These are phyloP conservation scores for Argyresthia albistria DNA, from an alignment of 2,888 invertebrate genomes.

Conservation along the genomic window DNA sequence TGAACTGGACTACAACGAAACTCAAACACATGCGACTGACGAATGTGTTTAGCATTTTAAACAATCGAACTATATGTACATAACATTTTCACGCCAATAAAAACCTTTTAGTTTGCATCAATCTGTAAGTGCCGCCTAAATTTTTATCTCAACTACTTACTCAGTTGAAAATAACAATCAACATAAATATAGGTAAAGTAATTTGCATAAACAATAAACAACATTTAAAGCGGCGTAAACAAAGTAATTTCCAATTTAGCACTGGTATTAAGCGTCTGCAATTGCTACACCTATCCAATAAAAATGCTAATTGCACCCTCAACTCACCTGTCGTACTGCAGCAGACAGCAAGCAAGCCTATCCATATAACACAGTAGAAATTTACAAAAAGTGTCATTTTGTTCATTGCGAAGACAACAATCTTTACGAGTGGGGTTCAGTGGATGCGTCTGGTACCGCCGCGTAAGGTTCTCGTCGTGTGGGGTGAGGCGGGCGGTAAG, in stretches of 20 bases:
- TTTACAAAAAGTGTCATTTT: constrained; percentile 68
- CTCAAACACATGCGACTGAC: too few species aligned
- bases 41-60: too few species aligned
- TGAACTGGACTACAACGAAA: too few species aligned
- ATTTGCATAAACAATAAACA: too few species aligned
- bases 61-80: too few species aligned
- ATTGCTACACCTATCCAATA: constrained; percentile 23
- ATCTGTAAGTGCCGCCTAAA: too few species aligned
- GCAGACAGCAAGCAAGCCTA: constrained; percentile 49
- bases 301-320: constrained; percentile 54
- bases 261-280: neutral
- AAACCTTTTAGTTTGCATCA: too few species aligned
- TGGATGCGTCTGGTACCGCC: neutral
- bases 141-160: too few species aligned
- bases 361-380: constrained; percentile 64
- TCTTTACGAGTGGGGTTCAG: constrained; percentile 25
- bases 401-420: constrained; percentile 14
- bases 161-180: too few species aligned
- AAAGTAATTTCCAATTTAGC: too few species aligned
- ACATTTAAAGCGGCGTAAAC: neutral
- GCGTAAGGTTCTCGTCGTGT: neutral
- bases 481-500: constrained; percentile 27
- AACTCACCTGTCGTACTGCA: constrained; percentile 61
- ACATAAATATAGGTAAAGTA: too few species aligned
- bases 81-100: too few species aligned